These are phyloP conservation scores for Sebastes iracundus DNA, from an alignment of 2,797 vertebrate genomes.

Conservation along the genomic window DNA sequence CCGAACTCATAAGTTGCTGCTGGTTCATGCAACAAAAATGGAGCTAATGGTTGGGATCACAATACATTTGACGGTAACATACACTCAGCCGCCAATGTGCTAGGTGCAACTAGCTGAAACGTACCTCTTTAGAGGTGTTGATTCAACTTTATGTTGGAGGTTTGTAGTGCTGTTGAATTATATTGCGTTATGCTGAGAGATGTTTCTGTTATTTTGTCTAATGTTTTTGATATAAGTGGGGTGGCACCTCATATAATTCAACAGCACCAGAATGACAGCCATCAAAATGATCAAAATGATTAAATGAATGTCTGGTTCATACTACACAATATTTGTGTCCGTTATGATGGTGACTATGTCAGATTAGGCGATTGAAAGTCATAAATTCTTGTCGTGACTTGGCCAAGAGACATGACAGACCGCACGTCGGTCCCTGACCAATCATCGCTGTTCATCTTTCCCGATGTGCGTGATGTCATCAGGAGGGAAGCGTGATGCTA, in stretches of 20 bases:
- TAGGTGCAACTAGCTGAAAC: not conserved
- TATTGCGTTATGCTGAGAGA: not conserved
- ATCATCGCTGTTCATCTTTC: too few relatives aligned
- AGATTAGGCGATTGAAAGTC: too few relatives aligned
- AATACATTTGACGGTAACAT: not conserved
- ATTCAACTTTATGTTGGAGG: not conserved
- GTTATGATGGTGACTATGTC: too few relatives aligned
- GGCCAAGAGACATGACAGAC: too few relatives aligned
- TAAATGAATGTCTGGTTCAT: too few relatives aligned
- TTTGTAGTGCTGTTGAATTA: not conserved
- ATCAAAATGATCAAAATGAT: not conserved
- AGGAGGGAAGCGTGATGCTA: too few relatives aligned
- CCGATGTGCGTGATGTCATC: too few relatives aligned
- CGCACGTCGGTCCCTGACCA: too few relatives aligned
- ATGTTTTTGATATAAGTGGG: not conserved
- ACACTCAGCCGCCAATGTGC: not conserved
- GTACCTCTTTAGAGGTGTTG: not conserved
- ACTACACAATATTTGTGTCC: too few relatives aligned
- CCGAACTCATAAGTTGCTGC: not conserved
- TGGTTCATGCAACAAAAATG: not conserved
- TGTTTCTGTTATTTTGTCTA: not conserved
- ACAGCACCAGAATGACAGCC: not conserved
- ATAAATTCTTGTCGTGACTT: too few relatives aligned
- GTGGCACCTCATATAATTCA: not conserved
- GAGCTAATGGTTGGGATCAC: not conserved